These are phyloP conservation scores for Pedionomus torquatus DNA, from an alignment of 2,113 vertebrate genomes.

Conservation along the genomic window DNA sequence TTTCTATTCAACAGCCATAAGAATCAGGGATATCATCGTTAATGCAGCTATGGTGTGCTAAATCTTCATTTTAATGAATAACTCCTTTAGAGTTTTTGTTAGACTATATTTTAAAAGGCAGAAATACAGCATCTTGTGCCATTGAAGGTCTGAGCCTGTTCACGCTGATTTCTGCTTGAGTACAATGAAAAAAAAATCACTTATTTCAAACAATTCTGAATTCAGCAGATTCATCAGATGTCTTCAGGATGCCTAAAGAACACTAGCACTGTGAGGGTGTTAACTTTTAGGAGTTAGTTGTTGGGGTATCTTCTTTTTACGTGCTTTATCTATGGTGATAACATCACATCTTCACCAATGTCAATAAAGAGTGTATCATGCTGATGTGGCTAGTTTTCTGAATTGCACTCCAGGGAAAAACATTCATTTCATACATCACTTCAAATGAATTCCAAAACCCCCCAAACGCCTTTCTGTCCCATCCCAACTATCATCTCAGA, in stretches of 20 bases:
- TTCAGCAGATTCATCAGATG: background rate
- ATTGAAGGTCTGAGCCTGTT: background rate
- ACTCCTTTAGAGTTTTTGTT: background rate
- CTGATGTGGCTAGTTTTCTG: background rate
- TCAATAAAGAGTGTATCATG: background rate
- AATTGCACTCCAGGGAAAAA: background rate
- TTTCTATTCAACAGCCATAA: background rate
- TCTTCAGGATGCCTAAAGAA: background rate
- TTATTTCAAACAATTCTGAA: background rate
- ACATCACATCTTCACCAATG: background rate
- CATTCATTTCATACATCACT: background rate
- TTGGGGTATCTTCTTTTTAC: background rate
- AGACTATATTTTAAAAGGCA: background rate
- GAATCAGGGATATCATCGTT: background rate
- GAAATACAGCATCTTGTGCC: background rate
- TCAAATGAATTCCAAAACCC: background rate
- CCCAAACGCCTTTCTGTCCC: background rate
- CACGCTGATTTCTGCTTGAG: background rate
- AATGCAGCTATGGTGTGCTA: background rate
- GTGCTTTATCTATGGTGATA: background rate
- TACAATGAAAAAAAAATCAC: background rate
- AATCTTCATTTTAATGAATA: background rate
- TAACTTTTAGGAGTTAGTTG: background rate
- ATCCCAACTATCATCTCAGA: background rate
- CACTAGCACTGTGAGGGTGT: background rate